Conservation (phyloP, 1,140 invertebrate genomes). For the Oedothorax gibbosus region DNA sequence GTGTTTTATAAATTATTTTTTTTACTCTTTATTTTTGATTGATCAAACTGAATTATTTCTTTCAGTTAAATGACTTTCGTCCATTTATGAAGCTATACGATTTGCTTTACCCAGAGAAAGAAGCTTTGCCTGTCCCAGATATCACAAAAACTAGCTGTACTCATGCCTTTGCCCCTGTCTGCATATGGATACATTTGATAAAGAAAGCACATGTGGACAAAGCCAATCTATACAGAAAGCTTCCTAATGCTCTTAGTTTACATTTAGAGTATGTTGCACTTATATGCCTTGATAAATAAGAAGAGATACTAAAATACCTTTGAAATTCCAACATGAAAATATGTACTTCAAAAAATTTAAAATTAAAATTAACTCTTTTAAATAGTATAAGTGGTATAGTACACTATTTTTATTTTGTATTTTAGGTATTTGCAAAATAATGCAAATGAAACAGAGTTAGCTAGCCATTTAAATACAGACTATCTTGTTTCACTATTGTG, state of each 20-base stretch:
- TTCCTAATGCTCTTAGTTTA: slow-evolving; percentile 84
- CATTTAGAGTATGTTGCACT: slow-evolving; percentile 73
- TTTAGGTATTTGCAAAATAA: slow-evolving; percentile 82
- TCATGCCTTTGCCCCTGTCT: slow-evolving; percentile 92
- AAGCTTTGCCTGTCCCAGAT: slow-evolving; percentile 90
- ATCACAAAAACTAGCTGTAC: slow-evolving; percentile 84
- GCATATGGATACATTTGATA: slow-evolving; percentile 95
- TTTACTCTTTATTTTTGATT: too few relatives aligned
- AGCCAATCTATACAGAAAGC: slow-evolving; percentile 79
- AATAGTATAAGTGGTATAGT: too few relatives aligned
- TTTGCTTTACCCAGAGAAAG: slow-evolving; percentile 90
- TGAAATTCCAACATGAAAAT: too few relatives aligned
- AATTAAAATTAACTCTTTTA: too few relatives aligned
- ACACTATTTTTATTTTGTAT: slow-evolving; percentile 27
- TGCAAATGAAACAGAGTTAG: slow-evolving; percentile 65
- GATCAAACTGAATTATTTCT: neutral
- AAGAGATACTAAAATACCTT: too few relatives aligned
- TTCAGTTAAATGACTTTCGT: slow-evolving; percentile 77
- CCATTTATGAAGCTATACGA: slow-evolving; percentile 93
- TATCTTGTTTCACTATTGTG: slow-evolving; percentile 91
- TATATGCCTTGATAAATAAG: too few relatives aligned
- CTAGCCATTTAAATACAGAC: slow-evolving; percentile 74
- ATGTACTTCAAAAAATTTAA: too few relatives aligned
- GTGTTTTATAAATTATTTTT: too few relatives aligned
- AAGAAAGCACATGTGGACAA: slow-evolving; percentile 89